These are phyloP conservation scores for Thunnus thynnus DNA, from an alignment of 2,113 vertebrate species.

Conservation along the genomic window DNA sequence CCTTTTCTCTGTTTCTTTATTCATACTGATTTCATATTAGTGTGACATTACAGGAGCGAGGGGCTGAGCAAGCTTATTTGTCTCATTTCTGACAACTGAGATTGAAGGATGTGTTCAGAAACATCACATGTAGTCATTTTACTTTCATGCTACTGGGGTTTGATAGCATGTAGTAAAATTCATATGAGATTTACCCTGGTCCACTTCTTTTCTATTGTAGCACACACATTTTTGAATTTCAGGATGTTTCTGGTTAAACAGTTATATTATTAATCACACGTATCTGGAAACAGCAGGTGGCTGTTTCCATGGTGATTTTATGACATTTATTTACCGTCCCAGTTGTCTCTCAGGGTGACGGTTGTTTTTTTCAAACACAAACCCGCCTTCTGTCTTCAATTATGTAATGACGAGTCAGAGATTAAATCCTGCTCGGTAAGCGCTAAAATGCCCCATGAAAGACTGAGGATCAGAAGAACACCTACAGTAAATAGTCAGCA, in stretches of 20 bases:
- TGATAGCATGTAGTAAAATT: conserved; percentile 25
- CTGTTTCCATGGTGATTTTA: conserved; percentile 55
- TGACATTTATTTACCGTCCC: conserved; percentile 44
- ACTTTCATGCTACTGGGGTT: conserved; percentile 11
- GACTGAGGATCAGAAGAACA: background rate
- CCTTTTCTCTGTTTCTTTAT: background rate
- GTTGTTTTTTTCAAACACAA: conserved; percentile 35
- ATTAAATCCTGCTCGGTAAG: conserved; percentile 28
- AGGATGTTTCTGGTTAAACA: conserved; percentile 5
- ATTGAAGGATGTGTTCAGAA: background rate
- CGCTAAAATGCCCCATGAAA: conserved; percentile 1
- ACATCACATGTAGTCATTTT: background rate
- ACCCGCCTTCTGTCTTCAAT: conserved; percentile 2
- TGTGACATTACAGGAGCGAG: background rate
- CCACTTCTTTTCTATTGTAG: background rate
- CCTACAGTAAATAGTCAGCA: background rate
- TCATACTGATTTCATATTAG: background rate
- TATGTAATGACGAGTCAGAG: conserved; percentile 8
- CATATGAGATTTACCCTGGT: conserved; percentile 12
- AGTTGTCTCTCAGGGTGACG: conserved; percentile 31
- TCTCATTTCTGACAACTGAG: background rate
- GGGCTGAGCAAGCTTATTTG: background rate
- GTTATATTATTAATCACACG: conserved; percentile 46
- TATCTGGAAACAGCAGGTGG: conserved; percentile 9
- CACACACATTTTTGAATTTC: background rate